Percentiles rank a stretch among this genome's conserved stretches.
Conservation (phyloP, 2,888 invertebrate genomes). For the Bembecia ichneumoniformis region DNA sequence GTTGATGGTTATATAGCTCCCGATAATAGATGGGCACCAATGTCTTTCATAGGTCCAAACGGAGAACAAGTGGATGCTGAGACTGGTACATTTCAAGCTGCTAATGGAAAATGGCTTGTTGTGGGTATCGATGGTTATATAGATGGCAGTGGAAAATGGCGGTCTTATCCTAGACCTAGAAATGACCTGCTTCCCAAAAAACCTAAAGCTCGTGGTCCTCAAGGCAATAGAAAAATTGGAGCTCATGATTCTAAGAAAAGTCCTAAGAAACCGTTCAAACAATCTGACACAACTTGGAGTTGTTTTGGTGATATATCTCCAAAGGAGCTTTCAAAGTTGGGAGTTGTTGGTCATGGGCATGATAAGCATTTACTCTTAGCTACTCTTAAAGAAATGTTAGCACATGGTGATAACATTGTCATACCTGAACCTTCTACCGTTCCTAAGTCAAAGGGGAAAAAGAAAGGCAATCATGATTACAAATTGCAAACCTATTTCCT, state of each 20-base stretch:
- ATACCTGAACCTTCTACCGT: slow-evolving; percentile 34
- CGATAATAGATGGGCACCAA: slow-evolving; percentile 54
- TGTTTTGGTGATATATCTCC: slow-evolving; percentile 53
- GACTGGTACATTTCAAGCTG: slow-evolving; percentile 45
- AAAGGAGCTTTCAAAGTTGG: slow-evolving; percentile 41
- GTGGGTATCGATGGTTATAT: slow-evolving; percentile 58
- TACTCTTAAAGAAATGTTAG: slow-evolving; percentile 35
- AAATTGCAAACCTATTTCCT: slow-evolving; percentile 11
- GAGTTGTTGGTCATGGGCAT: slow-evolving; percentile 55
- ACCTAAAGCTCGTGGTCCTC: not conserved
- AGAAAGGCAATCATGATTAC: slow-evolving; percentile 3
- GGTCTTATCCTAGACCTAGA: slow-evolving; percentile 30
- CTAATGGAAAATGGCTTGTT: slow-evolving; percentile 38
- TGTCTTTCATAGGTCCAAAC: slow-evolving; percentile 42
- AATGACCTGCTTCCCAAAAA: slow-evolving; percentile 11
- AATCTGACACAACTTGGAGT: slow-evolving; percentile 43
- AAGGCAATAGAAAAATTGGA: slow-evolving; percentile 7
- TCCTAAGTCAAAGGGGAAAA: slow-evolving; percentile 17
- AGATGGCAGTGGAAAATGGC: slow-evolving; percentile 44
- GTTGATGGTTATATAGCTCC: slow-evolving; percentile 51
- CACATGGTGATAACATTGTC: slow-evolving; percentile 37
- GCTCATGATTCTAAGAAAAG: slow-evolving; percentile 19
- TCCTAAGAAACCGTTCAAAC: slow-evolving; percentile 14
- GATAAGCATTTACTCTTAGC: slow-evolving; percentile 43
- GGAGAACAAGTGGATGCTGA: slow-evolving; percentile 47